Base-by-base conservation (phyloP, 2,113 vertebrate genomes). In the Clarias batrachus region DNA sequence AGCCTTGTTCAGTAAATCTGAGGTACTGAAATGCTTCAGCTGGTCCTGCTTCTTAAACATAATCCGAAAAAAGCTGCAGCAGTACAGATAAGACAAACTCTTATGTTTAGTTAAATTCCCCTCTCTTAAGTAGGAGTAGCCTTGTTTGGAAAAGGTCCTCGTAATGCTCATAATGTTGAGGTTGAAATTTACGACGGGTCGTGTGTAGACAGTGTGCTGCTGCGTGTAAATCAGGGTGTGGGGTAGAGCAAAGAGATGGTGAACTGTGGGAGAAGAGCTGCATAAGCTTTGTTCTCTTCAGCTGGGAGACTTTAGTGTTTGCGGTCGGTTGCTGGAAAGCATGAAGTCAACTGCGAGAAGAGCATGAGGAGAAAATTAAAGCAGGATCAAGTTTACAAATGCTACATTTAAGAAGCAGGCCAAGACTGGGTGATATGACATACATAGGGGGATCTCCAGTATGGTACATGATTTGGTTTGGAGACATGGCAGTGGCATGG, bases 1-100 rank as follows among this genome's bases (percentile, higher is more conserved):
- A 83, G 81, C 90, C 83, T 88, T 87, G 83, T 33, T 9, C 48
- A 48, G 48, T 48, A 84, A 89, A 30, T 9, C 13, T 25, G 54
- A 54, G n/a, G 54, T 56, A 56, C 23, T 33, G 25, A 85, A 82
- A 84, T 56, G 0, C 56, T n/a, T 14, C 52, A 78, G n/a, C 19
- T 74, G 71, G 37, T 54, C 25, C 54, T 57, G 54, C 27, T 21
- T 60, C 16, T 56, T 88, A 27, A 62, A 23, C 85, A 60, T 6
- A 16, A 10, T 52, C 60, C 37, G 56, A 16, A 27, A 48, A 57
- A 57, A 56, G 19, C 37, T 65, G 21, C 41, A 17, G n/a, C 52
- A 59, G 27, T 14, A 33, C n/a, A 56, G 74, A 48, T 54, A 4
- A 33, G 63, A 41, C 4, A 10, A 14, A 30, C 0, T 54, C 14